These are phyloP conservation scores for Mirza zaza DNA, from an alignment of 2,113 vertebrate species.

Conservation along the genomic window DNA sequence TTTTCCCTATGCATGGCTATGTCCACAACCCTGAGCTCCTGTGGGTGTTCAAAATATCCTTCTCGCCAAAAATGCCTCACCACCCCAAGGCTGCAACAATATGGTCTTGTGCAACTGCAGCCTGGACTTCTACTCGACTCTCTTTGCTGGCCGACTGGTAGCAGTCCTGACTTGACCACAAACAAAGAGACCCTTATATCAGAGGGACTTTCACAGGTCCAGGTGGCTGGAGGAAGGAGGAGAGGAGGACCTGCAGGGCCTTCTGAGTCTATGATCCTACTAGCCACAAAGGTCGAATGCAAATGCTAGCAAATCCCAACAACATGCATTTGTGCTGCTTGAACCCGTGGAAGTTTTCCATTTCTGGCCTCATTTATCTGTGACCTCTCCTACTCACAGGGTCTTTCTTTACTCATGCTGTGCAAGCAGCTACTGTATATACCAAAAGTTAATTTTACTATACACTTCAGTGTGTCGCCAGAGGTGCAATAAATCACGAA, in stretches of 20 bases:
- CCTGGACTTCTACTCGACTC: not conserved
- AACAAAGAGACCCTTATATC: conserved; percentile 66
- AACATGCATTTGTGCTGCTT: conserved; percentile 48
- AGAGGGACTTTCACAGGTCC: conserved; percentile 43
- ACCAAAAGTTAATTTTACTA: conserved; percentile 74
- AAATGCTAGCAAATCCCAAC: conserved; percentile 53
- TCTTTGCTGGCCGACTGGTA: not conserved
- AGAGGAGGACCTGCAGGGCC: conserved; percentile 60
- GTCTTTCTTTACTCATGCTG: conserved; percentile 78
- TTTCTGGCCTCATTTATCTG: conserved; percentile 78
- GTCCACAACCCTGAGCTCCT: conserved; percentile 53
- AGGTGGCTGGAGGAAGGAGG: conserved; percentile 50
- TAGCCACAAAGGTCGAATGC: conserved; percentile 69
- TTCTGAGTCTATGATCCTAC: conserved; percentile 53
- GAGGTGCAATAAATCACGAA: conserved; percentile 79
- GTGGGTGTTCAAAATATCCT: conserved; percentile 59
- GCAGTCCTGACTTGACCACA: conserved; percentile 44
- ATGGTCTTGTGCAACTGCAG: conserved; percentile 10
- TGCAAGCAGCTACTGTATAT: conserved; percentile 75
- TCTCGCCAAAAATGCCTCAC: conserved; percentile 60
- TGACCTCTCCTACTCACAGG: conserved; percentile 58
- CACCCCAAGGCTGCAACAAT: conserved; percentile 53
- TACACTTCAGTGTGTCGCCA: conserved; percentile 59
- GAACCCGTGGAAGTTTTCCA: conserved; percentile 68
- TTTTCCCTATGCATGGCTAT: conserved; percentile 56